Base-by-base conservation (phyloP, 1,140 invertebrate species). In the Zaprionus inermis region DNA sequence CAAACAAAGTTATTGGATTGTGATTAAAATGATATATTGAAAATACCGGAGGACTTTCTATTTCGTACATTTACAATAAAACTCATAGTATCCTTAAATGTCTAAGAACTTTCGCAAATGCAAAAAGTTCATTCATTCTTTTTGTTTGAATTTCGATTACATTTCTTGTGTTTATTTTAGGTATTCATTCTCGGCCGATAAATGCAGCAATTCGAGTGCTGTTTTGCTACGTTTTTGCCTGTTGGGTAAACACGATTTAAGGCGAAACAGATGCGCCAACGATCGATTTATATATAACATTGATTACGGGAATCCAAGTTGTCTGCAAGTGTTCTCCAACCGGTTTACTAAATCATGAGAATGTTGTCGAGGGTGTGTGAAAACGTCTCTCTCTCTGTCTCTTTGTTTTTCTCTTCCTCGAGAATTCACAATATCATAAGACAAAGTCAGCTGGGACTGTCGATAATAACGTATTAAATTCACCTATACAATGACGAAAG, bases 231-330 rank as follows among this genome's bases (percentile, higher is more conserved):
- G n/a, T 18, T 59, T 28, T 44, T 6, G 36, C 38, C 16, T 16
- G 28, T 57, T 54, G 14, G 20, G 28, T 46, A 24, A 54, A 54
- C 24, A 54, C 22, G n/a, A 57, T 49, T 22, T 5, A 49, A 49
- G 44, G 10, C 44, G 18, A 66, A 65, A 57, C 69, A 72, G 61
- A 65, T 66, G 41, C 44, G 69, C 54, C 69, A 72, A 67, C 70
- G 64, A 68, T 60, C 64, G 64, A 60, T 72, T 72, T 60, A 72
- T 68, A 60, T 60, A 72, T 68, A 60, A 60, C 54, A 49, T 56
- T 36, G 56, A 67, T 72, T 56, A 67, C 51, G 34, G 34, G 30
- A 41, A 6, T n/a, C n/a, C 46, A 58, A 20, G 20, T 34, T 56
- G 32, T 11, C 11, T 20, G 4, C 7, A 59, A 14, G 5, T 18